A percentile compares a stretch with the other conserved stretches of the same genome.
phyloP scores from a whole-genome alignment of 53 echinoderm and acorn worm genomes.

The Apostichopus leukothele region DNA sequence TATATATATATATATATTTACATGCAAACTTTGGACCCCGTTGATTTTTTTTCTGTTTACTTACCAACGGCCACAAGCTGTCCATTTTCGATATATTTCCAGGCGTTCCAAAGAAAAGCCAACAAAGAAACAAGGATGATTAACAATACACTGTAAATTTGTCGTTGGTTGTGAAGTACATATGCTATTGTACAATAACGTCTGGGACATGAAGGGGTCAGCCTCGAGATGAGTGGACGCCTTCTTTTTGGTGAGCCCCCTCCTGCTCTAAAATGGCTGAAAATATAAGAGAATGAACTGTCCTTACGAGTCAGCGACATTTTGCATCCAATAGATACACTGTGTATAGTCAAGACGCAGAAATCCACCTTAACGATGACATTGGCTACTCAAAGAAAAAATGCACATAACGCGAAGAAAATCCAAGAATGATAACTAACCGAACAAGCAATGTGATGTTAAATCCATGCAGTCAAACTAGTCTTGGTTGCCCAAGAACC shows the following conservation, averaged over 20 bases:
- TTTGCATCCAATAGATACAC: not conserved
- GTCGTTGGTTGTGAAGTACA: constrained; percentile 42
- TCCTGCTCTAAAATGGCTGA: constrained; percentile 32
- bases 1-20: too few relatives aligned
- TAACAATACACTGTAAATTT: constrained; percentile 45
- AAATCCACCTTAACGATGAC: not conserved
- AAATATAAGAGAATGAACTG: constrained; percentile 16
- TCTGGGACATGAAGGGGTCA: not conserved
- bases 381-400: too few relatives aligned
- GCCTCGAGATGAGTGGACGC: not conserved
- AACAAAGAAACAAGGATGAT: constrained; percentile 27
- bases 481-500: too few relatives aligned
- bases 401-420: too few relatives aligned
- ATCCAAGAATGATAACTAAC: too few relatives aligned
- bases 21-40: too few relatives aligned
- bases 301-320: not conserved
- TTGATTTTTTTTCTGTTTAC: not conserved
- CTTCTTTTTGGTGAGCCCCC: not conserved
- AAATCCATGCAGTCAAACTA: too few relatives aligned
- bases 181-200: constrained; percentile 38
- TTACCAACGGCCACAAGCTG: constrained; percentile 42
- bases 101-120: constrained; percentile 43
- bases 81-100: constrained; percentile 23
- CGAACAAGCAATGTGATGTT: too few relatives aligned
- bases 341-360: not conserved